Evolutionary conservation across 2,113 vertebrate genomes (phyloP), one percentile per base, ranked within the genome.

Genomic region (Amblyopsis rosae): DNA sequence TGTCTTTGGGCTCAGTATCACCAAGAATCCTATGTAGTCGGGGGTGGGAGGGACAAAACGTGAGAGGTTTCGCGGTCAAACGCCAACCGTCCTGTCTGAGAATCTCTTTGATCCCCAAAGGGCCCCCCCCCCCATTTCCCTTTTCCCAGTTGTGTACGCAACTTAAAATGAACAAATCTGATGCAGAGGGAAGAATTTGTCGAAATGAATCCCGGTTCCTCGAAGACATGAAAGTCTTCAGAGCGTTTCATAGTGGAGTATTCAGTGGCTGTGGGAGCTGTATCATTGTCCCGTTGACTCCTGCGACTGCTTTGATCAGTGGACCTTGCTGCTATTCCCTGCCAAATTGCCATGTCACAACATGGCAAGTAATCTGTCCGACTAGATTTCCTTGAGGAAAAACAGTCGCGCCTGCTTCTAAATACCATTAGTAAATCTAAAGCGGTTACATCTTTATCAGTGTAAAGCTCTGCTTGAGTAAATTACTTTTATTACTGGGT

Each of bases 91-190:
- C 76, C 88, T 82, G 85, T 66, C 76, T 15, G 70, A 77, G 84
- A 84, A 80, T 83, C 66, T 84, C 83, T 92, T 91, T 88, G 83
- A 92, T 87, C 79, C 76, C 46, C 16, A 58, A 57, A 76, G 65
- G n/a, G n/a, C n/a, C 69, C 75, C 58, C 53, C 48, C 12, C 62
- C 67, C 19, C 32, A 65, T 0, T 50, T 51, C 71, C 67, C 19
- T n/a, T 65, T 0, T 55, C 47, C 71, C 58, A 59, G 70, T 53
- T 16, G 12, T 12, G 17, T 10, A n/a, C 32, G 65, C 33, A 32
- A 59, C 50, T 57, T 13, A 62, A 63, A 64, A 33, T 45, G 3
- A 16, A 73, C 49, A 51, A 11, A 72, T 49, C 19, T 12, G 12
- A 62, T 9, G n/a, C 59, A 51, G 69, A 59, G 26, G 33, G 62